These are phyloP conservation scores for Solenopsis invicta DNA, from an alignment of 1,140 invertebrate species.

Conservation along the genomic window DNA sequence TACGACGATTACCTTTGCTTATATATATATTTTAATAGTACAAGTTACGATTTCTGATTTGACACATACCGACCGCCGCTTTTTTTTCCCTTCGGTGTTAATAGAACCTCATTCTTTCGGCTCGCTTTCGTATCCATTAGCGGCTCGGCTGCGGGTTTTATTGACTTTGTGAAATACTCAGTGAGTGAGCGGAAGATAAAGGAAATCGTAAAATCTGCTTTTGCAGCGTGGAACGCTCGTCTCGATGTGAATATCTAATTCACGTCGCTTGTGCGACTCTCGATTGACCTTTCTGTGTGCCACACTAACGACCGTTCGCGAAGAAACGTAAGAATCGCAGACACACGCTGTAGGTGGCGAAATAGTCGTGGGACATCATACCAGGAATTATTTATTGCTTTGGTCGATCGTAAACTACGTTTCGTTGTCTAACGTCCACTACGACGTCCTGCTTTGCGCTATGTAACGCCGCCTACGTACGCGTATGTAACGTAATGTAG, in stretches of 20 bases:
- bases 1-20: constrained; percentile 2
- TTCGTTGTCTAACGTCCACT: constrained; percentile 57
- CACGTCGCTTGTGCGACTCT: constrained; percentile 43
- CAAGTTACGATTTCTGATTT: constrained; percentile 21
- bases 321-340: constrained; percentile 50
- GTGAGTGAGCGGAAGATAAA: constrained; percentile 31
- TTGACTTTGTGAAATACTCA: constrained; percentile 56
- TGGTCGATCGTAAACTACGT: constrained; percentile 61
- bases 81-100: constrained; percentile 18
- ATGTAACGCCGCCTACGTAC: constrained; percentile 52
- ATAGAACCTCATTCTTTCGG: constrained; percentile 52
- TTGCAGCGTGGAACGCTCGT: constrained; percentile 21
- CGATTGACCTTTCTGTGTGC: constrained; percentile 51
- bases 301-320: constrained; percentile 15
- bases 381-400: constrained; percentile 68
- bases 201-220: constrained; percentile 44
- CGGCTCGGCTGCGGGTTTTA: constrained; percentile 12
- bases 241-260: constrained; percentile 51
- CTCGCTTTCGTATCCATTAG: constrained; percentile 44
- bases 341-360: constrained; percentile 34
- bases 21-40: background rate
- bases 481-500: constrained; percentile 48
- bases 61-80: background rate
- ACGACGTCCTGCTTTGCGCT: constrained; percentile 14
- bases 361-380: constrained; percentile 61